These are phyloP conservation scores for Luffia ferchaultella DNA, from an alignment of 2,888 invertebrate genomes.

Conservation along the genomic window DNA sequence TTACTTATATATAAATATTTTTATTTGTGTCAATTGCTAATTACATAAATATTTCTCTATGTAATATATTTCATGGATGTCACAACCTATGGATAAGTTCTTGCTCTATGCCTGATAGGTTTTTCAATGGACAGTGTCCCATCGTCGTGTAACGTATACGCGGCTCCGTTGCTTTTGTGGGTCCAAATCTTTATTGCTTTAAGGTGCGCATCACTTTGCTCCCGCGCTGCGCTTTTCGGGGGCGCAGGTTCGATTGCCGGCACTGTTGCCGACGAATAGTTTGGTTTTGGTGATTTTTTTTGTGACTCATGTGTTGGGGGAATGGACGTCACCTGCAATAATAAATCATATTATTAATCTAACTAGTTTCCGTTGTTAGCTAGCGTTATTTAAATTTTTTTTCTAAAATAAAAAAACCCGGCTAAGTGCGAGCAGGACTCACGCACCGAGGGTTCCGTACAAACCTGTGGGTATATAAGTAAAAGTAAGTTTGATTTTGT, in stretches of 20 bases:
- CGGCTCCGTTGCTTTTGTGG: constrained; percentile 44
- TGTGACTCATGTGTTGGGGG: background rate
- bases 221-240: constrained; percentile 22
- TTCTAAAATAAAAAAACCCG: no score
- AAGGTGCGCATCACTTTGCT: constrained; percentile 50
- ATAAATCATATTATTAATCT: constrained; percentile 6
- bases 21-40: no score
- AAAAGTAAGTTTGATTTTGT: no score
- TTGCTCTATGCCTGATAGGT: constrained; percentile 13
- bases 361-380: background rate
- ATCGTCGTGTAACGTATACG: constrained; percentile 49
- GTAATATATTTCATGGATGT: no score
- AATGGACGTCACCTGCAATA: constrained; percentile 37
- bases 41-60: no score
- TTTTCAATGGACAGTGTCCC: constrained; percentile 43
- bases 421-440: no score
- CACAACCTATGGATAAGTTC: background rate
- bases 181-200: constrained; percentile 53
- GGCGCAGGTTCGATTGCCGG: constrained; percentile 38
- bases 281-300: background rate
- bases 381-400: background rate
- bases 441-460: no score
- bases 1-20: no score
- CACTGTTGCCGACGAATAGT: background rate
- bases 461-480: no score